Percentiles rank a stretch among this genome's conserved stretches.
Evolutionary conservation across 2,888 invertebrate species (phyloP).

Genomic region (Andrena haemorrhoa): DNA sequence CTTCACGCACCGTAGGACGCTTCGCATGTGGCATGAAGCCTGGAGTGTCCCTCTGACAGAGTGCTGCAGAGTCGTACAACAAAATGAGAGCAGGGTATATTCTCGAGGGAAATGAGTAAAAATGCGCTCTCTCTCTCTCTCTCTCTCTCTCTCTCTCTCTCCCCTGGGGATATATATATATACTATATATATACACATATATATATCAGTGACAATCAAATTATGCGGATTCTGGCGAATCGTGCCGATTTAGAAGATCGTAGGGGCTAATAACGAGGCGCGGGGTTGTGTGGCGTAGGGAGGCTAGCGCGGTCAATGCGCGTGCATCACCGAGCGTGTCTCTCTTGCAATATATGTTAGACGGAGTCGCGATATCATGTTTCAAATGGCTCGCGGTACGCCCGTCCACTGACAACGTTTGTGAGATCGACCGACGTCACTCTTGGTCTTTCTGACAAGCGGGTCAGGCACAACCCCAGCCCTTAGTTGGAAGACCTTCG

Average conservation of each 20-base stretch:
- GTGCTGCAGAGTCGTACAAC: constrained; percentile 59
- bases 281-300: constrained; percentile 78
- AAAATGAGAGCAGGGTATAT: constrained; percentile 44
- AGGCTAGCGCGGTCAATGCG: constrained; percentile 78
- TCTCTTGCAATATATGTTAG: constrained; percentile 50
- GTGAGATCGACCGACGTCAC: constrained; percentile 84
- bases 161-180: constrained; percentile 59
- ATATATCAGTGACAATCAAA: constrained; percentile 79
- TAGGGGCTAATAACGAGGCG: constrained; percentile 72
- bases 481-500: constrained; percentile 64
- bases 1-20: constrained; percentile 71
- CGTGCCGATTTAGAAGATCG: constrained; percentile 67
- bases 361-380: constrained; percentile 49
- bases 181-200: not conserved
- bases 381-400: constrained; percentile 53
- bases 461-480: constrained; percentile 78
- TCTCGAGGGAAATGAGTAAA: constrained; percentile 38
- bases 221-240: constrained; percentile 56
- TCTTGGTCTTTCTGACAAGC: constrained; percentile 85
- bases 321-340: constrained; percentile 65
- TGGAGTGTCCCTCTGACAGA: constrained; percentile 70
- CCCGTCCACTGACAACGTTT: constrained; percentile 79
- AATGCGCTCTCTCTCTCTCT: constrained; percentile 65
- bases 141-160: constrained; percentile 68
- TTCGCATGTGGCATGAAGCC: constrained; percentile 81